Percentiles rank a stretch among this genome's conserved stretches.
Conservation (phyloP, 1,140 invertebrate species). For the Panonychus citri region DNA sequence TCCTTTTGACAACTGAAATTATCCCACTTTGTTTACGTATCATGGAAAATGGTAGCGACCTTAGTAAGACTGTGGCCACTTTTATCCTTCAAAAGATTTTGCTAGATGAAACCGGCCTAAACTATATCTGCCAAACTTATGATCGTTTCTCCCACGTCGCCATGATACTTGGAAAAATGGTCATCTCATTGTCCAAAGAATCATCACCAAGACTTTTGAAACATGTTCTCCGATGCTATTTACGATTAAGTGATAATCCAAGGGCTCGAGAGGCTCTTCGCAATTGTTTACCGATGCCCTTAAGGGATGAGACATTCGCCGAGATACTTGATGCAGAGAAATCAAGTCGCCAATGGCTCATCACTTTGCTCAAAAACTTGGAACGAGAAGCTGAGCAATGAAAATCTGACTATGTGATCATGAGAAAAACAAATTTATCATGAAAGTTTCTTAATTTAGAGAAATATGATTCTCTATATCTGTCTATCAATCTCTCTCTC, state of each 20-base stretch:
- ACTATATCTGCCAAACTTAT: slow-evolving; percentile 68
- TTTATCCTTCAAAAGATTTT: slow-evolving; percentile 98
- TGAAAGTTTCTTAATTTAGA: no score
- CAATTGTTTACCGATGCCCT: slow-evolving; percentile 87
- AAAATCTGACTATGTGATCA: no score
- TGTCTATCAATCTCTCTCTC: no score
- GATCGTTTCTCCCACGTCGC: slow-evolving; percentile 79
- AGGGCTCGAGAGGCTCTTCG: slow-evolving; percentile 77
- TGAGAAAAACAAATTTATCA: no score
- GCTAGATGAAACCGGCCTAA: slow-evolving; percentile 85
- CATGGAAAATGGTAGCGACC: slow-evolving; percentile 88
- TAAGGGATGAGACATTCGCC: slow-evolving; percentile 81
- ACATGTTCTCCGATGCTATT: slow-evolving; percentile 92
- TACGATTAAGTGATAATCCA: slow-evolving; percentile 87
- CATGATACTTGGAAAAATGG: slow-evolving; percentile 94
- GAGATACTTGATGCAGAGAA: slow-evolving; percentile 65
- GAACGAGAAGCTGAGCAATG: slow-evolving; percentile 30
- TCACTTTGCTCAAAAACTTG: slow-evolving; percentile 76
- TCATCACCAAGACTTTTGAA: slow-evolving; percentile 83
- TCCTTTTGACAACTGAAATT: slow-evolving; percentile 88
- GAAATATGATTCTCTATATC: no score
- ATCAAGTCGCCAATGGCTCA: slow-evolving; percentile 85
- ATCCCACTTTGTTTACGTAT: slow-evolving; percentile 92
- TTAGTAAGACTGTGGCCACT: slow-evolving; percentile 84
- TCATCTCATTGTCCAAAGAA: slow-evolving; percentile 82